Percentiles rank a stretch among this genome's conserved stretches.
Conservation (phyloP, 2,797 vertebrate genomes). For the Echeneis naucrates region DNA sequence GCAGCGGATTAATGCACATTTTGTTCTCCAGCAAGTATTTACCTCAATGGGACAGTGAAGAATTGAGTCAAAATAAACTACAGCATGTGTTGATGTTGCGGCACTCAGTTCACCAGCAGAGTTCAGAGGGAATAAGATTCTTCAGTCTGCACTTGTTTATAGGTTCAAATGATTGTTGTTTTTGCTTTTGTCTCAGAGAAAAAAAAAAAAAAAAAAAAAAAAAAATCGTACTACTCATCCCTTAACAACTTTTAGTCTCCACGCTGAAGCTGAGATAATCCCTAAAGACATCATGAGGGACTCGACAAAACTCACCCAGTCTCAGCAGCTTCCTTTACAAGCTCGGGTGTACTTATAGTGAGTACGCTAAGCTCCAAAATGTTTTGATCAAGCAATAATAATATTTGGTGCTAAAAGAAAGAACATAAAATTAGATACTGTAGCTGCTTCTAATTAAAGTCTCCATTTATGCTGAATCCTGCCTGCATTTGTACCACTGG, state of each 20-base stretch:
- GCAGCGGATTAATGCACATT: conserved; percentile 1
- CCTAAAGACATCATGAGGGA: conserved; percentile 25
- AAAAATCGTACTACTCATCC: not conserved
- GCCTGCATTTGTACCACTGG: not conserved
- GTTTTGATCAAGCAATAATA: not conserved
- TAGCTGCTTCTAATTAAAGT: not conserved
- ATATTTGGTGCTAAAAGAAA: not conserved
- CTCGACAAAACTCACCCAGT: conserved; percentile 18
- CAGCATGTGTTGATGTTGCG: not conserved
- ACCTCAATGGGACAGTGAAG: not conserved
- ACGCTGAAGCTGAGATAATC: not conserved
- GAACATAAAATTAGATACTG: not conserved
- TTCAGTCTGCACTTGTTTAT: not conserved
- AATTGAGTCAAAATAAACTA: not conserved
- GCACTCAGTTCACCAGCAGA: not conserved
- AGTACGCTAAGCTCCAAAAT: not conserved
- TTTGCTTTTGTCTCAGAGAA: not conserved
- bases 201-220: no score
- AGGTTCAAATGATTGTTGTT: not conserved
- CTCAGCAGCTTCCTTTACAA: not conserved
- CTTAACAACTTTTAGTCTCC: not conserved
- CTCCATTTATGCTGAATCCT: conserved; percentile 10
- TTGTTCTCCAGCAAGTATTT: not conserved
- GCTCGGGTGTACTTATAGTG: conserved; percentile 1
- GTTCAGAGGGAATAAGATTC: not conserved